Evolutionary conservation across 2,113 vertebrate genomes (phyloP).

Genomic region (Notechis scutatus): DNA sequence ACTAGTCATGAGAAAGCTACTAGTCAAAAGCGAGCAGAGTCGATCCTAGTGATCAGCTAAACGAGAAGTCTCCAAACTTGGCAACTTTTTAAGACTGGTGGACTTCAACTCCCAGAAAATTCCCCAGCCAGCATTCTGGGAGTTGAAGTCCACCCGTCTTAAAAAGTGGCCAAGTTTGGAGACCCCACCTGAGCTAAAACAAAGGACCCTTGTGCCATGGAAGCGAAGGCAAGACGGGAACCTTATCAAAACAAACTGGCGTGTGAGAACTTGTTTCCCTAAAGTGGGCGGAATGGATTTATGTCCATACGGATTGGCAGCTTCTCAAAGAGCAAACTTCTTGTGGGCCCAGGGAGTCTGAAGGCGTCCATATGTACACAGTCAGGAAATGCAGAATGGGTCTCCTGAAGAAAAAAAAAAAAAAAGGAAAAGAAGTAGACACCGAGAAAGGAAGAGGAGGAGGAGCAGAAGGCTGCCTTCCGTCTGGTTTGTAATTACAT

Average conservation of each 20-base stretch:
- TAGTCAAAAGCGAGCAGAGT: rapidly evolving
- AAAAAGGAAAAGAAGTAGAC: not conserved
- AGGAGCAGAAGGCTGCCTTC: not conserved
- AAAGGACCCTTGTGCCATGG: rapidly evolving
- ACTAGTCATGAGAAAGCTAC: rapidly evolving
- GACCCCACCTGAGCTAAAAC: not conserved
- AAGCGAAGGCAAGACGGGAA: rapidly evolving
- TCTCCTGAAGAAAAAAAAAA: slow-evolving; percentile 10
- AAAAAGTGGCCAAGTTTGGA: too few relatives aligned
- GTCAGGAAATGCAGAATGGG: not conserved
- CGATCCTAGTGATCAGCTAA: rapidly evolving
- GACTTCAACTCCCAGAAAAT: too few relatives aligned
- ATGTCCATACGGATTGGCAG: rapidly evolving
- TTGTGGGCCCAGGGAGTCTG: not conserved
- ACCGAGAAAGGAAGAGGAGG: not conserved
- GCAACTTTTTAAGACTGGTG: too few relatives aligned
- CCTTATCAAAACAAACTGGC: not conserved
- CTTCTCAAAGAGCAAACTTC: not conserved
- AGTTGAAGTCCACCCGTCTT: too few relatives aligned
- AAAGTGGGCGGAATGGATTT: not conserved
- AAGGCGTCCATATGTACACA: not conserved
- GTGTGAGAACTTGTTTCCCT: not conserved
- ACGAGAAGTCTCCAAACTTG: too few relatives aligned
- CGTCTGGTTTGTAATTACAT: slow-evolving; percentile 33
- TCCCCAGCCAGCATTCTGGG: too few relatives aligned